Conservation (phyloP, 2,113 vertebrate species). For the Protobothrops mucrosquamatus region DNA sequence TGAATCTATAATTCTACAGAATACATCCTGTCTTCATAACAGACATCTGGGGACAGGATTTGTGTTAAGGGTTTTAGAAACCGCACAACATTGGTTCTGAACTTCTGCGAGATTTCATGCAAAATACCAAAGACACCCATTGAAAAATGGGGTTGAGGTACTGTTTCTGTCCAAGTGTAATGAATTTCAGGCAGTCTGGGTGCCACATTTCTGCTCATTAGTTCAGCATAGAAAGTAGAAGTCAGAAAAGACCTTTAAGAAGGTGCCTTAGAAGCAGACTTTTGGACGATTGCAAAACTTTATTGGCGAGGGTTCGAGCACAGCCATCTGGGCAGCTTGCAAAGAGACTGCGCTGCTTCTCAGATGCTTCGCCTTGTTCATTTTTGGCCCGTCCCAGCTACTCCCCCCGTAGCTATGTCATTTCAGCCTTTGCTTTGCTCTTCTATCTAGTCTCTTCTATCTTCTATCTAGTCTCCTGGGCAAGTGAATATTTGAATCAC, state of each 20-base stretch:
- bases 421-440: not conserved
- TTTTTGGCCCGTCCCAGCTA: not conserved
- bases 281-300: not conserved
- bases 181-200: not conserved
- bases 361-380: not conserved
- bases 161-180: not conserved
- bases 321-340: not conserved
- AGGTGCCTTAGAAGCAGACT: not conserved
- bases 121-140: not conserved
- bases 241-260: not conserved
- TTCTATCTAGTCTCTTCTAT: not conserved
- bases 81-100: not conserved
- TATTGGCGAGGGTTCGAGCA: not conserved
- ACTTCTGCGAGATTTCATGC: not conserved
- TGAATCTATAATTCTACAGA: not conserved
- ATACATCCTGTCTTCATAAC: not conserved
- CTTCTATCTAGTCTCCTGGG: not conserved
- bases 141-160: not conserved
- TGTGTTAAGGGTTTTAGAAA: not conserved
- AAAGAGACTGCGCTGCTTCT: not conserved
- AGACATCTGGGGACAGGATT: not conserved
- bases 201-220: not conserved
- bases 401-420: accelerated
- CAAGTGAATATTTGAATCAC: not conserved
- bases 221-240: not conserved